Evolutionary conservation across 2,888 invertebrate genomes (phyloP).

Genomic region (Rhamnusium bicolor): DNA sequence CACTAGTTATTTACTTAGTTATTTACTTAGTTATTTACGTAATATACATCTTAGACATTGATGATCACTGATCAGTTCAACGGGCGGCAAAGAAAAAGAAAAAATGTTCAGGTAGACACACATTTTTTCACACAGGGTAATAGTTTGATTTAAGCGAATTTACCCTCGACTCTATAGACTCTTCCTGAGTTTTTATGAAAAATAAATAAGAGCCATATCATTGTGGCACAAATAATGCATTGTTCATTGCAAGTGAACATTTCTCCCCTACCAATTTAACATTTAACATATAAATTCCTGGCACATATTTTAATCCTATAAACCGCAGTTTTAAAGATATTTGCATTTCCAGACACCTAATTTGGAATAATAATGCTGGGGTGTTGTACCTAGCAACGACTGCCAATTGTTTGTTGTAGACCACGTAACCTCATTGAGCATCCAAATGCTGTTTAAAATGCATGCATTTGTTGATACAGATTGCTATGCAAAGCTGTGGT

Average conservation of each 20-base stretch:
- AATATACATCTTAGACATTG: too few relatives aligned
- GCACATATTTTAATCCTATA: slow-evolving; percentile 35
- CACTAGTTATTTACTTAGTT: too few relatives aligned
- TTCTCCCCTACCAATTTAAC: slow-evolving; percentile 8
- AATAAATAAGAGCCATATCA: too few relatives aligned
- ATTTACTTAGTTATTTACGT: too few relatives aligned
- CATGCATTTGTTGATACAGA: slow-evolving; percentile 32
- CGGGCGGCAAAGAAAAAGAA: too few relatives aligned
- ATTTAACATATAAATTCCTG: slow-evolving; percentile 33
- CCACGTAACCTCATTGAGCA: slow-evolving; percentile 10
- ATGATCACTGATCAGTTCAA: too few relatives aligned
- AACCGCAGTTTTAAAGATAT: slow-evolving; percentile 39
- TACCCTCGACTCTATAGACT: too few relatives aligned
- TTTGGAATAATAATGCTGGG: slow-evolving; percentile 31
- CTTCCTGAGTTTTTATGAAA: too few relatives aligned
- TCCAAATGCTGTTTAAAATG: slow-evolving; percentile 33
- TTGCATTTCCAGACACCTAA: slow-evolving; percentile 39
- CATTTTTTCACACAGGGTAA: too few relatives aligned
- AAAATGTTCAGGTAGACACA: too few relatives aligned
- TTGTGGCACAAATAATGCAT: not conserved
- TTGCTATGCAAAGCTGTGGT: slow-evolving; percentile 12
- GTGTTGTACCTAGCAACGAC: not conserved
- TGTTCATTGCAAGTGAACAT: not conserved
- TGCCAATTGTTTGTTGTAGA: slow-evolving; percentile 18
- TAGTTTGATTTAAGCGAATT: too few relatives aligned